Evolutionary conservation across 2,113 vertebrate genomes (phyloP).

Genomic region (Arothron firmamentum): DNA sequence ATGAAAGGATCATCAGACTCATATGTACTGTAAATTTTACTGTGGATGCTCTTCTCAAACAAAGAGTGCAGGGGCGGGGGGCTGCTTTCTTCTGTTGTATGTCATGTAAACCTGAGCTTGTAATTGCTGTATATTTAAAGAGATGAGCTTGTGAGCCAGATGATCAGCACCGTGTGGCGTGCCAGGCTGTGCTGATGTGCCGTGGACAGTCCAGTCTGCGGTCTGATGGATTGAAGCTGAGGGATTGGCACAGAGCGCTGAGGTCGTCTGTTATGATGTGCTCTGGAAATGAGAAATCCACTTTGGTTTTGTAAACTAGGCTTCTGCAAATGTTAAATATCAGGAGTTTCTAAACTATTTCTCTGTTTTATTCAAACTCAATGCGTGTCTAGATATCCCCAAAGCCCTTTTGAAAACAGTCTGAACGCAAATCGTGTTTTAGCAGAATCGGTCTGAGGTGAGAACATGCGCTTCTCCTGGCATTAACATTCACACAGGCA

Average conservation of each 20-base stretch:
- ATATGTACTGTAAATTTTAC: constrained; percentile 7
- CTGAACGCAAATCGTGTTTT: neutral
- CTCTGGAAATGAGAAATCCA: constrained; percentile 28
- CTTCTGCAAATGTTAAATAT: constrained; percentile 15
- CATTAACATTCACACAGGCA: no score
- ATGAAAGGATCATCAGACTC: constrained; percentile 32
- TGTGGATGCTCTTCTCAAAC: no score
- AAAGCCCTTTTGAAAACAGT: constrained; percentile 13
- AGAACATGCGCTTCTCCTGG: neutral
- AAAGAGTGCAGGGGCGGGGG: constrained; percentile 13
- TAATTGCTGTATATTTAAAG: constrained; percentile 51
- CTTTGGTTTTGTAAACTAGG: constrained; percentile 29
- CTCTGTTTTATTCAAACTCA: constrained; percentile 20
- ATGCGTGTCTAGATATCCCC: constrained; percentile 10
- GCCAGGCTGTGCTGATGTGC: constrained; percentile 48
- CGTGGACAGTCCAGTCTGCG: constrained; percentile 55
- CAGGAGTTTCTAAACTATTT: constrained; percentile 5
- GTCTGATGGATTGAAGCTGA: constrained; percentile 43
- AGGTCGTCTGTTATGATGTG: constrained; percentile 22
- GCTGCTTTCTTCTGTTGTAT: constrained; percentile 19
- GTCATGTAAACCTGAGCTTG: constrained; percentile 37
- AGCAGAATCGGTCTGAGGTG: constrained; percentile 10
- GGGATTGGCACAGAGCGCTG: constrained; percentile 27
- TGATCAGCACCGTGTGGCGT: constrained; percentile 41
- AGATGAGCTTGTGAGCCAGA: constrained; percentile 50